phyloP scores from a whole-genome alignment of 1,140 invertebrate genomes.

The Oscheius sp. region DNA sequence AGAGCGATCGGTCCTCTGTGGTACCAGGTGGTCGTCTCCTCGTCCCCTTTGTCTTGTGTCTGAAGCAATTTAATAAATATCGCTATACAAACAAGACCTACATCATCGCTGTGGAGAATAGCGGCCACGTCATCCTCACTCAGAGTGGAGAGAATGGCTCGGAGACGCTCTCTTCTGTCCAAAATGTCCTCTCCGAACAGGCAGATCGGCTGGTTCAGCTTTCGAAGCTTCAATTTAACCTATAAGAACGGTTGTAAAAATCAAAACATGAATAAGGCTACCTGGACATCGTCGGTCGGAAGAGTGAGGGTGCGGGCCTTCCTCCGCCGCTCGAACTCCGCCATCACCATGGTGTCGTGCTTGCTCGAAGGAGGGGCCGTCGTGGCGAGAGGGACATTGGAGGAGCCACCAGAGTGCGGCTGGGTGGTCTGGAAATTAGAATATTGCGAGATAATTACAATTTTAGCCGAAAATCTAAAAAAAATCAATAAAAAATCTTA shows the following conservation, averaged over 20 bases:
- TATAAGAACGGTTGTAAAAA: constrained; percentile 14
- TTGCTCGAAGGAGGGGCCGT: neutral
- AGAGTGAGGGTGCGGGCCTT: constrained; percentile 53
- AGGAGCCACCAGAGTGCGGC: neutral
- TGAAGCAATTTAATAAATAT: constrained; percentile 32
- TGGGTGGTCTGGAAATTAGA: neutral
- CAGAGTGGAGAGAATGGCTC: constrained; percentile 51
- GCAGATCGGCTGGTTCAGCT: constrained; percentile 58
- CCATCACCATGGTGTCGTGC: constrained; percentile 39
- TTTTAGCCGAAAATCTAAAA: too few relatives aligned
- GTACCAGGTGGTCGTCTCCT: constrained; percentile 56
- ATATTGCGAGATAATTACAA: too few relatives aligned
- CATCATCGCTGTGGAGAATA: constrained; percentile 46
- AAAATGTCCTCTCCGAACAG: constrained; percentile 59
- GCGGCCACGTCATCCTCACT: constrained; percentile 53
- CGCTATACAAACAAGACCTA: neutral
- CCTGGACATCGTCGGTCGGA: constrained; percentile 54
- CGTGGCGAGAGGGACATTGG: neutral
- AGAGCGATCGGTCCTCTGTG: constrained; percentile 50
- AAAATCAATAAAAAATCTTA: too few relatives aligned
- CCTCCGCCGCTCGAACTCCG: constrained; percentile 56
- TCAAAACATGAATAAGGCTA: neutral
- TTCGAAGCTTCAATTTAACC: constrained; percentile 58
- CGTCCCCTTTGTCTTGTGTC: constrained; percentile 41
- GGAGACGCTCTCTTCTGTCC: constrained; percentile 55